These are phyloP conservation scores for Crotophaga sulcirostris DNA, from an alignment of 2,113 vertebrate species.

Conservation along the genomic window DNA sequence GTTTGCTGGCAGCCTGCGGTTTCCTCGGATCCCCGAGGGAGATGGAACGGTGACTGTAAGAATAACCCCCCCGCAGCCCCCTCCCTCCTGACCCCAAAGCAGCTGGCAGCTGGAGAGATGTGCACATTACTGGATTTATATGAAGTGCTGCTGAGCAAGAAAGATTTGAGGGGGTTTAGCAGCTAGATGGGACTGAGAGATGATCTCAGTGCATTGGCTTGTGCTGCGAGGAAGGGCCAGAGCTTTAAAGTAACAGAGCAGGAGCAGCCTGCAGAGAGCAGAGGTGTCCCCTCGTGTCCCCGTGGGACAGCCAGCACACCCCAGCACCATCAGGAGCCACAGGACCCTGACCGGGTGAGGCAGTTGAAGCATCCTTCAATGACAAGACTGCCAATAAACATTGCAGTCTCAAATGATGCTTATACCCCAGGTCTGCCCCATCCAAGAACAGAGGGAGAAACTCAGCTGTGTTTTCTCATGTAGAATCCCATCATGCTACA, in stretches of 20 bases:
- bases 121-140: slow-evolving; percentile 67
- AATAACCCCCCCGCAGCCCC: background rate
- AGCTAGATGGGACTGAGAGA: slow-evolving; percentile 55
- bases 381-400: background rate
- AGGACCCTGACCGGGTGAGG: rapidly evolving
- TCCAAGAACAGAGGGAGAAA: background rate
- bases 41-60: background rate
- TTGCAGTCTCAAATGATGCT: background rate
- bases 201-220: slow-evolving; percentile 71
- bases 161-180: slow-evolving; percentile 70
- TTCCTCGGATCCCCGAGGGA: slow-evolving; percentile 1
- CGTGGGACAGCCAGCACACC: rapidly evolving
- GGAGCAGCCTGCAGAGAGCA: background rate
- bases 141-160: slow-evolving; percentile 70
- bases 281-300: background rate
- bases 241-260: slow-evolving; percentile 8
- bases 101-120: slow-evolving; percentile 58
- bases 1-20: background rate
- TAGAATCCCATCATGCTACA: background rate
- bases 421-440: rapidly evolving
- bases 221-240: background rate
- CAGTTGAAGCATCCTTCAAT: rapidly evolving
- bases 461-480: rapidly evolving
- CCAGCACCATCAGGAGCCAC: rapidly evolving
- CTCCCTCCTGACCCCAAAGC: slow-evolving; percentile 9